A percentile compares a stretch with the other conserved stretches of the same genome.
Evolutionary conservation across 1,140 invertebrate genomes (phyloP).

Genomic region (Phenacoccus solenopsis): DNA sequence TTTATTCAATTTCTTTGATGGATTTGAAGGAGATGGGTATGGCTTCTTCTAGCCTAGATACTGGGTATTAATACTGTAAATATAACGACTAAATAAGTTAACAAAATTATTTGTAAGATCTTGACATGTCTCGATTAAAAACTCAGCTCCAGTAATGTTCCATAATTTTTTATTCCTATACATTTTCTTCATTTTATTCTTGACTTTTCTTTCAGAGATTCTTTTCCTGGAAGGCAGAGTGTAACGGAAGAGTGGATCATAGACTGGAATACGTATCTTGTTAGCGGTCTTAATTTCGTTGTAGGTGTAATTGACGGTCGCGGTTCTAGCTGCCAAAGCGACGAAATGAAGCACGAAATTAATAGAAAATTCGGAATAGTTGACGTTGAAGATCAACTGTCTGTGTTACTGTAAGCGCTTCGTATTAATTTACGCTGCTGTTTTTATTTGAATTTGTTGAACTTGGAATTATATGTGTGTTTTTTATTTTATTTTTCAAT

Average conservation of each 20-base stretch:
- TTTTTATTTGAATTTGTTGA: not conserved
- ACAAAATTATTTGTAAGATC: too few species aligned
- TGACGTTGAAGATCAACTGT: constrained; percentile 81
- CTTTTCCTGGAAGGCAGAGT: constrained; percentile 73
- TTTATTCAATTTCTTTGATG: too few species aligned
- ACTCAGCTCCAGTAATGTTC: too few species aligned
- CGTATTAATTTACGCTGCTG: too few species aligned
- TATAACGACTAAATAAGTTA: too few species aligned
- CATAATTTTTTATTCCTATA: too few species aligned
- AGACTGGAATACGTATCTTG: constrained; percentile 74
- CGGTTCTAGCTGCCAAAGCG: constrained; percentile 70
- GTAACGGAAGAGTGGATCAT: constrained; percentile 74
- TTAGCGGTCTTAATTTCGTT: constrained; percentile 70
- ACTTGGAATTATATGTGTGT: not conserved
- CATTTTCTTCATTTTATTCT: constrained; percentile 6
- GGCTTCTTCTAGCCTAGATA: too few species aligned
- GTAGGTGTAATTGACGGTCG: constrained; percentile 77
- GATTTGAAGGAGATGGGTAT: too few species aligned
- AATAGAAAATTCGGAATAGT: constrained; percentile 67
- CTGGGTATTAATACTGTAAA: too few species aligned
- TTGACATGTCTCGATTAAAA: too few species aligned
- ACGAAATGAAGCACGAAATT: constrained; percentile 63
- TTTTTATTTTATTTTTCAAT: not conserved
- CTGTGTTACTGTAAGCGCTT: constrained; percentile 70
- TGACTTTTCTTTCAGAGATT: constrained; percentile 46